Percentiles rank a stretch among this genome's conserved stretches.
Conservation (phyloP, 2,888 invertebrate genomes). For the Drosophila kanekoi region DNA sequence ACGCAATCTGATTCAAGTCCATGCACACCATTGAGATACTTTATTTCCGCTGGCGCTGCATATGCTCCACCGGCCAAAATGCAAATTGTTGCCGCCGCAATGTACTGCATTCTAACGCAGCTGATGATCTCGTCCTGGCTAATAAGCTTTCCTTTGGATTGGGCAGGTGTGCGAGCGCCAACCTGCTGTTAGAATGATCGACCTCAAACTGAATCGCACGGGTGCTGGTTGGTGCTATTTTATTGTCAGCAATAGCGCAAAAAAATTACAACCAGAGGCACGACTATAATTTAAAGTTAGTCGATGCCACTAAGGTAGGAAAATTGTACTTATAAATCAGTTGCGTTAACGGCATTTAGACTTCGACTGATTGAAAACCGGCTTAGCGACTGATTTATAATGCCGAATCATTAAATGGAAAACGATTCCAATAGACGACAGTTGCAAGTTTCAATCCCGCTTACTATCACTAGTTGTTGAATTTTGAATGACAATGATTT, state of each 20-base stretch:
- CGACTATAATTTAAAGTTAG: conserved; percentile 22
- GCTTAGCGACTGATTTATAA: conserved; percentile 59
- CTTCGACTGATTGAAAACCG: conserved; percentile 67
- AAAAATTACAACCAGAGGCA: conserved; percentile 9
- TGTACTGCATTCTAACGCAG: conserved; percentile 37
- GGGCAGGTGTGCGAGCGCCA: neutral
- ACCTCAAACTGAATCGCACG: conserved; percentile 51
- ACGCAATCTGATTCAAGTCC: neutral
- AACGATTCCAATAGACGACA: conserved; percentile 22
- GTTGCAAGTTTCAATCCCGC: conserved; percentile 1
- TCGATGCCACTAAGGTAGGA: conserved; percentile 28
- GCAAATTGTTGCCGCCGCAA: conserved; percentile 39
- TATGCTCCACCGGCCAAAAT: conserved; percentile 40
- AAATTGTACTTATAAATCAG: conserved; percentile 53
- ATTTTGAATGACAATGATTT: conserved; percentile 50
- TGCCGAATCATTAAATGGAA: conserved; percentile 59
- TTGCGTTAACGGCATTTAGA: conserved; percentile 31
- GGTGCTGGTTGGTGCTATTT: conserved; percentile 51
- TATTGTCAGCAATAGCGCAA: conserved; percentile 59
- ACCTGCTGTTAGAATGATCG: conserved; percentile 39
- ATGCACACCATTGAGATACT: conserved; percentile 42
- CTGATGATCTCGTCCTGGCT: conserved; percentile 2
- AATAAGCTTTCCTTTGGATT: conserved; percentile 13
- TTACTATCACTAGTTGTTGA: neutral
- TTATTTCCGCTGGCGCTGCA: conserved; percentile 30